Percentiles rank a stretch among this genome's conserved stretches.
Conservation (phyloP, 2,113 vertebrate genomes). For the Saccopteryx leptura region DNA sequence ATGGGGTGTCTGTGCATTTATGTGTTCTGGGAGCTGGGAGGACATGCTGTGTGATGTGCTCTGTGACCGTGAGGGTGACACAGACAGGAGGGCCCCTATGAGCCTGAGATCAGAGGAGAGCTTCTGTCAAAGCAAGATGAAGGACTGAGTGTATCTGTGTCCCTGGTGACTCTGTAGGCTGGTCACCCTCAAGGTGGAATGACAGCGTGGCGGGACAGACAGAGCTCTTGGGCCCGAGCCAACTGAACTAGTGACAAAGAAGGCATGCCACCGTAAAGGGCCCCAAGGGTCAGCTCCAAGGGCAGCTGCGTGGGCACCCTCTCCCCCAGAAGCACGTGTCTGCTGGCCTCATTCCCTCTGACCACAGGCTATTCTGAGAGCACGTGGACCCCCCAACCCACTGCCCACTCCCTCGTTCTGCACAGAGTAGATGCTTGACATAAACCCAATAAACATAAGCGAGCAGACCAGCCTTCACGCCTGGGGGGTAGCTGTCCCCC, state of each 20-base stretch:
- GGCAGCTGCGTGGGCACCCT: neutral
- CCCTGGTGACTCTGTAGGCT: neutral
- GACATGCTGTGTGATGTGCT: neutral
- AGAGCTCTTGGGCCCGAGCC: neutral
- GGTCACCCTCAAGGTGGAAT: neutral
- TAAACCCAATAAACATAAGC: neutral
- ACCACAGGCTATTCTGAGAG: neutral
- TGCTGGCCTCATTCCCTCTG: neutral
- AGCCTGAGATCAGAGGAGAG: neutral
- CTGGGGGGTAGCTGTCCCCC: neutral
- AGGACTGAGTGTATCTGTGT: neutral
- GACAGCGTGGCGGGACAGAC: neutral
- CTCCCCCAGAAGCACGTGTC: neutral
- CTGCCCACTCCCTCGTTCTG: accelerated
- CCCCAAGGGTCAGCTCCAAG: neutral
- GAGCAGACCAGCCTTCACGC: neutral
- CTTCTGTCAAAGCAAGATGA: neutral
- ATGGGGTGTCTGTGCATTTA: accelerated
- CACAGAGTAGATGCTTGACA: too few species aligned
- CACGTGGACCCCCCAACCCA: accelerated
- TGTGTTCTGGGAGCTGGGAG: neutral
- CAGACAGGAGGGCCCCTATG: accelerated
- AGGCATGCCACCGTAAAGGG: neutral
- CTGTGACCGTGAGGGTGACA: neutral
- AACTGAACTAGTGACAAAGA: neutral